Evolutionary conservation across 2,888 invertebrate genomes (phyloP).

Genomic region (Tiliacea citrago): DNA sequence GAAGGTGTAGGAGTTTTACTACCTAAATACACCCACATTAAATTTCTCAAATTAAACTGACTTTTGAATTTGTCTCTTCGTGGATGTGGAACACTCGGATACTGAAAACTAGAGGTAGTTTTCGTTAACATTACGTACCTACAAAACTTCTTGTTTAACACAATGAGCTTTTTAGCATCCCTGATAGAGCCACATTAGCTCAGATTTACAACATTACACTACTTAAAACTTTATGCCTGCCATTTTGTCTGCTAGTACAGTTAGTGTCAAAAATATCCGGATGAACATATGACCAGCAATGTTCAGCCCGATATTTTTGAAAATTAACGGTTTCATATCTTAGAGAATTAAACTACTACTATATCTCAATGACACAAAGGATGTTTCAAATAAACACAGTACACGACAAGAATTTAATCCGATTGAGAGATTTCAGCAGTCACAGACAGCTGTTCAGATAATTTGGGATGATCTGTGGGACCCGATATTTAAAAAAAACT

Average conservation of each 20-base stretch:
- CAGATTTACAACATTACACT: background rate
- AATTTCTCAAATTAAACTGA: background rate
- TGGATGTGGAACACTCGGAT: background rate
- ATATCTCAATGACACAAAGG: too few species aligned
- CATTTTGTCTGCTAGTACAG: background rate
- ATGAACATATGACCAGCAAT: too few species aligned
- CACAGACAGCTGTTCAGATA: too few species aligned
- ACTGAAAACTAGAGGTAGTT: background rate
- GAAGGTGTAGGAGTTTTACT: background rate
- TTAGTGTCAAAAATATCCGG: background rate
- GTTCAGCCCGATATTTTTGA: too few species aligned
- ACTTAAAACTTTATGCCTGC: background rate
- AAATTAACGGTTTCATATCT: too few species aligned
- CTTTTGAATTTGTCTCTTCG: background rate
- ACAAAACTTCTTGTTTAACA: slow-evolving; percentile 16
- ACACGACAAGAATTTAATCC: background rate
- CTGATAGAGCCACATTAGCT: background rate
- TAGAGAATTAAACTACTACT: too few species aligned
- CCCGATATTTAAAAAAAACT: too few species aligned
- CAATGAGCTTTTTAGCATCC: slow-evolving; percentile 23
- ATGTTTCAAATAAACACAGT: background rate
- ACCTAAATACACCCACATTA: background rate
- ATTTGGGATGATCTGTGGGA: too few species aligned
- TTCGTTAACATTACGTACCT: background rate
- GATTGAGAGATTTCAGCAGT: background rate